Percentiles rank a stretch among this genome's conserved stretches.
phyloP scores from a whole-genome alignment of 1,140 invertebrate genomes.

The Saccostrea glomerata region DNA sequence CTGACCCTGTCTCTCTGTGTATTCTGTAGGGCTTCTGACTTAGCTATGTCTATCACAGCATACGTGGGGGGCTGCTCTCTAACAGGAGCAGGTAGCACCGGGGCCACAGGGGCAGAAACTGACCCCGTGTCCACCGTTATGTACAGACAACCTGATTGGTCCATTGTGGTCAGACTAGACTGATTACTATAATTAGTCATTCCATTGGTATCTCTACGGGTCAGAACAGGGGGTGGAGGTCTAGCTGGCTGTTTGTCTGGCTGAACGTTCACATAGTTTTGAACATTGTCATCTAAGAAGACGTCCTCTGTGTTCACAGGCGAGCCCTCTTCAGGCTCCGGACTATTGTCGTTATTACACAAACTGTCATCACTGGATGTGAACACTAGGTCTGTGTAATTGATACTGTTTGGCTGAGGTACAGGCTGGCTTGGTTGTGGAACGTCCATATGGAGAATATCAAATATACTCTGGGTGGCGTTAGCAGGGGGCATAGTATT shows the following conservation, averaged over 20 bases:
- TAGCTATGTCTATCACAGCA: constrained; percentile 19
- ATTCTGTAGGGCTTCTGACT: constrained; percentile 22
- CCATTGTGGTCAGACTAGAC: not conserved
- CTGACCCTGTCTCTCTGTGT: constrained; percentile 1
- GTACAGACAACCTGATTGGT: constrained; percentile 62
- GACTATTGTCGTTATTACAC: constrained; percentile 22
- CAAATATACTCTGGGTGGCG: not conserved
- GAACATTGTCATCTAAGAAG: constrained; percentile 16
- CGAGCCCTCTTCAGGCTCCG: not conserved
- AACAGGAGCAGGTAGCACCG: not conserved
- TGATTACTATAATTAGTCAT: not conserved
- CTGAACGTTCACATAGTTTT: constrained; percentile 39
- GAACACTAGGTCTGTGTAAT: constrained; percentile 37
- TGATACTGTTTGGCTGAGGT: not conserved
- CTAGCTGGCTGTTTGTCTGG: not conserved
- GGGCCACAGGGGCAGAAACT: not conserved
- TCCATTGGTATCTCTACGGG: not conserved
- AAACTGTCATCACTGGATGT: constrained; percentile 36
- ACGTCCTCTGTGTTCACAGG: constrained; percentile 13
- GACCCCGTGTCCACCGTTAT: constrained; percentile 52
- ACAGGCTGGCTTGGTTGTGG: not conserved
- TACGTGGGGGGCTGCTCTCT: constrained; percentile 12
- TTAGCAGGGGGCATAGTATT: constrained; percentile 23
- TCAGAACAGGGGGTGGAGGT: constrained; percentile 7
- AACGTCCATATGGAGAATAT: not conserved